phyloP scores from a whole-genome alignment of 2,888 invertebrate genomes.

The Schizotus pectinicornis region DNA sequence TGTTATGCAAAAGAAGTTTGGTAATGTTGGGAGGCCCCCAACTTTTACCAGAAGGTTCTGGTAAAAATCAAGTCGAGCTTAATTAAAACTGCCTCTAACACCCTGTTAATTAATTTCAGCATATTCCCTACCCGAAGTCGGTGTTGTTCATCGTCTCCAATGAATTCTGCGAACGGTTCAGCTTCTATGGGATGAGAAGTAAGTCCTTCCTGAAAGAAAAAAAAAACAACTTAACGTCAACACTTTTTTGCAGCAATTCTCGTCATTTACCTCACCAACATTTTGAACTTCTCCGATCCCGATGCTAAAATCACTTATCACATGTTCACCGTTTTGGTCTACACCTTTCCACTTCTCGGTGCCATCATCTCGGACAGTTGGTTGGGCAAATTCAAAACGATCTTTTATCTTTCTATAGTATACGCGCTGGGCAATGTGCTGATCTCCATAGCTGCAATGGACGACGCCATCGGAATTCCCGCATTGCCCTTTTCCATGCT shows the following conservation, averaged over 20 bases:
- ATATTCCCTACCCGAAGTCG: constrained; percentile 80
- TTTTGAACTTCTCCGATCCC: constrained; percentile 74
- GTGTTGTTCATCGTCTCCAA: constrained; percentile 94
- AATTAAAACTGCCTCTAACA: not conserved
- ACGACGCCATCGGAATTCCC: constrained; percentile 65
- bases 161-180: constrained; percentile 98
- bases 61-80: too few species aligned
- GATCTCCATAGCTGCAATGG: constrained; percentile 73
- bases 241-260: constrained; percentile 79
- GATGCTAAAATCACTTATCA: constrained; percentile 89
- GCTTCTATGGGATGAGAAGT: constrained; percentile 97
- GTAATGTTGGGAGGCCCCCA: too few species aligned
- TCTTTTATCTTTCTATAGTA: constrained; percentile 85
- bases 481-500: constrained; percentile 59
- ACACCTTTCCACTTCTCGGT: constrained; percentile 87
- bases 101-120: constrained; percentile 57
- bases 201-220: constrained; percentile 55
- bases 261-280: constrained; percentile 83
- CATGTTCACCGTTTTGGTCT: constrained; percentile 86
- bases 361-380: constrained; percentile 94
- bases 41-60: too few species aligned
- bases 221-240: not conserved
- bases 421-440: constrained; percentile 85
- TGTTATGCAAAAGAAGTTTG: too few species aligned
- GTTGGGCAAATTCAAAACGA: constrained; percentile 90